A percentile compares a stretch with the other conserved stretches of the same genome.
Conservation (phyloP, 2,797 vertebrate species). For the Heteromormyrus szaboi region DNA sequence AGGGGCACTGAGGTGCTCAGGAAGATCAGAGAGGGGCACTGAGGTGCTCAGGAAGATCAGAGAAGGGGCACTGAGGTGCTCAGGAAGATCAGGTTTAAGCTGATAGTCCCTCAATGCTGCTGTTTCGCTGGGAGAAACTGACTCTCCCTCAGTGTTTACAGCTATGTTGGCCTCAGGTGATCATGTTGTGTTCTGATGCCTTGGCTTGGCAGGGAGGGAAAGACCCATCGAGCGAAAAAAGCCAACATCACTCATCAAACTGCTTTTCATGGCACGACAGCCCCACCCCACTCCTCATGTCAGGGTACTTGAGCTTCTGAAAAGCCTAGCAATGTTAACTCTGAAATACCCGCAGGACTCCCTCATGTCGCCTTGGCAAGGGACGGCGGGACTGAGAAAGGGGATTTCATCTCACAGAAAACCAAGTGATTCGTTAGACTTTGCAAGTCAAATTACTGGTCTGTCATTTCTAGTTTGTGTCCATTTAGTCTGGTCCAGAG, state of each 20-base stretch:
- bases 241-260: slow-evolving; percentile 57
- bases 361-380: background rate
- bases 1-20: too few species aligned
- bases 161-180: background rate
- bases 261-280: slow-evolving; percentile 46
- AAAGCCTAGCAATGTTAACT: slow-evolving; percentile 42
- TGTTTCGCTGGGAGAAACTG: background rate
- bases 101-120: background rate
- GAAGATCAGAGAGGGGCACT: too few species aligned
- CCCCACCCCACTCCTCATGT: slow-evolving; percentile 51
- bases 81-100: background rate
- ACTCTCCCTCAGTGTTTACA: slow-evolving; percentile 8
- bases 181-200: slow-evolving; percentile 10
- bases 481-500: background rate
- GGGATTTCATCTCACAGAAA: slow-evolving; percentile 25
- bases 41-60: background rate
- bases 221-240: slow-evolving; percentile 28
- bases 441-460: slow-evolving; percentile 21
- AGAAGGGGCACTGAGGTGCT: background rate
- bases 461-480: background rate
- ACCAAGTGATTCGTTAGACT: background rate
- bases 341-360: slow-evolving; percentile 35
- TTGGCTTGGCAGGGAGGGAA: background rate
- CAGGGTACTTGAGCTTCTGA: slow-evolving; percentile 54
- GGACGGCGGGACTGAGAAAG: slow-evolving; percentile 21